Evolutionary conservation across 2,113 vertebrate genomes (phyloP).

Genomic region (Herpetotheres cachinnans): DNA sequence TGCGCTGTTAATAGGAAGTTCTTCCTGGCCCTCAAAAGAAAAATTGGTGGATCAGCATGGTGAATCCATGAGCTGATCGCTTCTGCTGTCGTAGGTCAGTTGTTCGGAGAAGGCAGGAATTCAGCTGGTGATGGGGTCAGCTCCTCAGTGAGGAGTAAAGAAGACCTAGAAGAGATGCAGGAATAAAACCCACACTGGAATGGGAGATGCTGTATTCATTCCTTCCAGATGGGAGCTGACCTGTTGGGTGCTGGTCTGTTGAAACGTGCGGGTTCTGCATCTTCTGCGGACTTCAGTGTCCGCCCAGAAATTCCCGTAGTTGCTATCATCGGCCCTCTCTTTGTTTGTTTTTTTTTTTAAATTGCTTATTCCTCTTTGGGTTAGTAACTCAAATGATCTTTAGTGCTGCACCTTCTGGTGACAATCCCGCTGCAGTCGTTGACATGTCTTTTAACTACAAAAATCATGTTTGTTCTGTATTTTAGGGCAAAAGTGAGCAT

Average conservation of each 20-base stretch:
- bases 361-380: not conserved
- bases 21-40: not conserved
- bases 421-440: not conserved
- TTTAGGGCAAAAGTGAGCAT: not conserved
- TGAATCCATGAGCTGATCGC: rapidly evolving
- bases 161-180: not conserved
- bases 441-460: not conserved
- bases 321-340: not conserved
- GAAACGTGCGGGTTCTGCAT: not conserved
- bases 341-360: not conserved
- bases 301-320: rapidly evolving
- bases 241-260: not conserved
- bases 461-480: not conserved
- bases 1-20: rapidly evolving
- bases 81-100: not conserved
- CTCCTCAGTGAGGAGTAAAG: not conserved
- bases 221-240: rapidly evolving
- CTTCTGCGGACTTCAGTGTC: not conserved
- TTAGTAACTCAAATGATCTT: not conserved
- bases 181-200: not conserved
- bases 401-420: not conserved
- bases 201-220: not conserved
- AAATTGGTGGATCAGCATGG: not conserved
- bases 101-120: not conserved
- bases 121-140: rapidly evolving